Evolutionary conservation across 2,888 invertebrate species (phyloP), one percentile per base, ranked within the genome.

Genomic region (Ormyrus rosae): DNA sequence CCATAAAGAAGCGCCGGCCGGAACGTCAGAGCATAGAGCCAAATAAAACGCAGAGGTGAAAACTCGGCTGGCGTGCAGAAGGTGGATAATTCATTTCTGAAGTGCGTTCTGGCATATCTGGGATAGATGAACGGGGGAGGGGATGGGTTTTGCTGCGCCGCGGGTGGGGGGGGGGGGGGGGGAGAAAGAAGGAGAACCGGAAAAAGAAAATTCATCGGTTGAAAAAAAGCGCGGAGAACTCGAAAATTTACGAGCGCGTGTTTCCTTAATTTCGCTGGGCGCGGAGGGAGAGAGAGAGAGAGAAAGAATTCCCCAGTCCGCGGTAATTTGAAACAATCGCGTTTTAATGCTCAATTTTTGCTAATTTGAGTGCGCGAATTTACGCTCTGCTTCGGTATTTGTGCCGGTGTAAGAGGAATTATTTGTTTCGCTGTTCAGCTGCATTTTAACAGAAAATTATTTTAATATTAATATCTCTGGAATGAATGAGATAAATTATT

Each of bases 71-170:
- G 65, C 64, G 65, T 71, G 78, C 71, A n/a, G 19, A 55, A 60
- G 34, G 50, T 5, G 68, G 73, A 79, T 79, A 73, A 74, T 74
- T 79, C 74, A 74, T 74, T 69, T 74, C 50, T 70, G 56, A 78
- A 73, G 68, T 68, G 48, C 46, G 58, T 48, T 58, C 60, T 46
- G 58, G 71, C 71, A 55, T 61, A 68, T 68, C 61, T 76, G 65
- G 65, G 65, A 65, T 64, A 63, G 72, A 63, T 64, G 63, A 73
- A 55, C 55, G 19, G 10, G 51, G 34, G 50, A 6, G 61, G 34
- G 19, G 55, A 7, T 48, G 70, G 48, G 60, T 68, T 68, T 56
- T 46, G 61, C 9, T 58, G 55, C 46, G 67, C 19, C 13, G 10
- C 51, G 51, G 46, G 13, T 63, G 5, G 34, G 5, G 10, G 13